Evolutionary conservation across 2,797 vertebrate genomes (phyloP).

Genomic region (Podarcis lilfordi): DNA sequence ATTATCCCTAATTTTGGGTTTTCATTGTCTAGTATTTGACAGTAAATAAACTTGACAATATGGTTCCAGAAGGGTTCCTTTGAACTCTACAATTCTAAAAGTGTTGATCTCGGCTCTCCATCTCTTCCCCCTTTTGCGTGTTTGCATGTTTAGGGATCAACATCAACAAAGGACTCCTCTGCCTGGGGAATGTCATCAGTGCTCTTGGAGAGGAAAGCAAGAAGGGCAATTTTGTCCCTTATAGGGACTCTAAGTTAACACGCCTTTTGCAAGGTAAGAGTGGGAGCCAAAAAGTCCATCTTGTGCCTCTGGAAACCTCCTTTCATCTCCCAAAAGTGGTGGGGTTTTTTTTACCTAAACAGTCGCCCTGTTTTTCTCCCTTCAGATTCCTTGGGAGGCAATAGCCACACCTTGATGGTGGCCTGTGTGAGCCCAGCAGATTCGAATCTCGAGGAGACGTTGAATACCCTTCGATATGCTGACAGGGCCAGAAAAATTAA

Average conservation of each 20-base stretch:
- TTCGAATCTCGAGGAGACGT: conserved; percentile 95
- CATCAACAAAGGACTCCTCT: conserved; percentile 94
- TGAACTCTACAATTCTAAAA: neutral
- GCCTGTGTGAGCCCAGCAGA: conserved; percentile 96
- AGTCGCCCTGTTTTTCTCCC: neutral
- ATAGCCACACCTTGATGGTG: conserved; percentile 97
- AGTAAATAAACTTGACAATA: no score
- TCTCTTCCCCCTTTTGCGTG: neutral
- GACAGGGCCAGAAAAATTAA: conserved; percentile 97
- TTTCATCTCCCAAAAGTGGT: no score
- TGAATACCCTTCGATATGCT: conserved; percentile 94
- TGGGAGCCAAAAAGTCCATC: conserved; percentile 77
- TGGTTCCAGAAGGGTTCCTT: no score
- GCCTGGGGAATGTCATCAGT: conserved; percentile 96
- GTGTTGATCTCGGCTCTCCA: neutral
- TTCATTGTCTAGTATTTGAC: no score
- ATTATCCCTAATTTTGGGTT: no score
- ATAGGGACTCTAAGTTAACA: conserved; percentile 96
- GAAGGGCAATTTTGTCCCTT: conserved; percentile 92
- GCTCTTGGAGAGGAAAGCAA: conserved; percentile 95
- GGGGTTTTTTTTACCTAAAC: neutral
- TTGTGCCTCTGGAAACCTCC: neutral
- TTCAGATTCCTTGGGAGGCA: conserved; percentile 94
- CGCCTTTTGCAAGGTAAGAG: conserved; percentile 88
- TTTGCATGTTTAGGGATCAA: conserved; percentile 86